Evolutionary conservation across 2,797 vertebrate genomes (phyloP).

Genomic region (Hippopotamyrus pictus): DNA sequence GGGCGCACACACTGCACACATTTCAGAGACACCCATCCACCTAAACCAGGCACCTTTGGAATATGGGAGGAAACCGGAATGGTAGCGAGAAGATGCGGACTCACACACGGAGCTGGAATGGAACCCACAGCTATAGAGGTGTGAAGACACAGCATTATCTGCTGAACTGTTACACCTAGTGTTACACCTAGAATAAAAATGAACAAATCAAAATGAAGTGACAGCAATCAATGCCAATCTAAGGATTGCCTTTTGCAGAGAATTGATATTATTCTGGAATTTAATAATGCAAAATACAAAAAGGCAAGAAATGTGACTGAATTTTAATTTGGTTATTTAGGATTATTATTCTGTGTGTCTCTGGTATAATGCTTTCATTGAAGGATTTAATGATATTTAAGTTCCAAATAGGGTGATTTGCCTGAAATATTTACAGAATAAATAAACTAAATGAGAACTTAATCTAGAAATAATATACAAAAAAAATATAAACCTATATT

Average conservation of each 20-base stretch:
- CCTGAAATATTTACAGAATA: background rate
- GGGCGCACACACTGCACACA: background rate
- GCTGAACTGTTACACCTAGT: background rate
- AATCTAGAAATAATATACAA: constrained; percentile 1
- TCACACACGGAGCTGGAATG: background rate
- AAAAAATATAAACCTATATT: background rate
- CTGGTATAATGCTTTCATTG: background rate
- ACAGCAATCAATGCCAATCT: background rate
- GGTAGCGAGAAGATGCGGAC: background rate
- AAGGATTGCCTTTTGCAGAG: background rate
- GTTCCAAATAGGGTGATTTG: background rate
- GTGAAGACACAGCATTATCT: background rate
- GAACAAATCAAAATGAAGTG: background rate
- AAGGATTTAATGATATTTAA: background rate
- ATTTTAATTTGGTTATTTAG: background rate
- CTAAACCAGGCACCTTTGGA: background rate
- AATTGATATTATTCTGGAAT: background rate
- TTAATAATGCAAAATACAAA: background rate
- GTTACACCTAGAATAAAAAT: background rate
- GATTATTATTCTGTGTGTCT: background rate
- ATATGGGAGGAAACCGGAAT: background rate
- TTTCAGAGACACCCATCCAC: background rate
- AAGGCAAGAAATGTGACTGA: background rate
- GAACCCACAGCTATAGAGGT: background rate
- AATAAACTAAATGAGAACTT: background rate